These are phyloP conservation scores for Linepithema humile DNA, from an alignment of 1,140 invertebrate species.

Conservation along the genomic window DNA sequence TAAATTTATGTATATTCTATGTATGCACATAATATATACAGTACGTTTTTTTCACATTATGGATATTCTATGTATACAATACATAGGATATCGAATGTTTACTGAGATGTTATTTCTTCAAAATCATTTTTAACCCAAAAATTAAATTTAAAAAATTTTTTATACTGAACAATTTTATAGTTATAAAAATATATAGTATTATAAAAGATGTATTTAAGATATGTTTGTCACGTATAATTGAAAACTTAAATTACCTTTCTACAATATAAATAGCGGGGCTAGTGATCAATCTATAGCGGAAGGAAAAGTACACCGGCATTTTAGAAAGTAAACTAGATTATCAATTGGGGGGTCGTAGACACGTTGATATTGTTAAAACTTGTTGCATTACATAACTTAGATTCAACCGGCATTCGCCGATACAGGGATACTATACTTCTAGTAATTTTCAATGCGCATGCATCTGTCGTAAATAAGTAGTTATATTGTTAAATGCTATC, in stretches of 20 bases:
- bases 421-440: not conserved
- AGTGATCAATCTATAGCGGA: not conserved
- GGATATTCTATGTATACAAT: too few species aligned
- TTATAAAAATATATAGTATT: too few species aligned
- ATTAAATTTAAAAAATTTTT: too few species aligned
- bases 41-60: too few species aligned
- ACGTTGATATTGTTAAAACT: not conserved
- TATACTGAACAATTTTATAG: too few species aligned
- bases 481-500: not conserved
- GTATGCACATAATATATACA: too few species aligned
- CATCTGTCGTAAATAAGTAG: not conserved
- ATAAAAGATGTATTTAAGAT: too few species aligned
- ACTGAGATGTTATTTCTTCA: too few species aligned
- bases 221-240: too few species aligned
- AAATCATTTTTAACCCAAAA: too few species aligned
- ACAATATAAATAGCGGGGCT: not conserved
- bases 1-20: too few species aligned
- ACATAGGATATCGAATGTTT: too few species aligned
- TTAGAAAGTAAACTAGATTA: constrained; percentile 35
- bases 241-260: not conserved
- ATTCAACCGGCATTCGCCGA: not conserved
- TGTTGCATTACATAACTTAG: not conserved
- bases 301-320: not conserved
- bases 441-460: not conserved
- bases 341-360: not conserved